Conservation (phyloP, 1,140 invertebrate genomes). For the Monomorium pharaonis region DNA sequence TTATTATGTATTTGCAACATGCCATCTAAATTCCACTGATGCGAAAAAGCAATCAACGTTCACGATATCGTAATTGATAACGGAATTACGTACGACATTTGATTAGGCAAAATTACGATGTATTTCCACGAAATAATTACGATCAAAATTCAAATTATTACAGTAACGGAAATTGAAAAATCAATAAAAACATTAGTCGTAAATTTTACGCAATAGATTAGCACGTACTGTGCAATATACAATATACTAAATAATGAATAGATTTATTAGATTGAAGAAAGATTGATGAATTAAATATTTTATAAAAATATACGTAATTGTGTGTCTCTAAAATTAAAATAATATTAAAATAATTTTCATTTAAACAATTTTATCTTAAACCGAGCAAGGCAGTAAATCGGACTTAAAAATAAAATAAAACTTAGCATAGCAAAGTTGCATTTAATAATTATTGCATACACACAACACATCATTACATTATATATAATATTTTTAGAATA, state of each 20-base stretch:
- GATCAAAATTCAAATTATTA: neutral
- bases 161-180: neutral
- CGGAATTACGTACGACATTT: neutral
- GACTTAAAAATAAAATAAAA: too few relatives aligned
- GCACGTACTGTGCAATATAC: neutral
- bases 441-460: too few relatives aligned
- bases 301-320: too few relatives aligned
- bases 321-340: too few relatives aligned
- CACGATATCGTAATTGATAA: neutral
- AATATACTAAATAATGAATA: neutral
- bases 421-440: too few relatives aligned
- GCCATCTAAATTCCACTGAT: neutral
- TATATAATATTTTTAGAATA: too few relatives aligned
- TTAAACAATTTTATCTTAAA: too few relatives aligned
- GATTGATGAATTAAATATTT: neutral
- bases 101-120: neutral
- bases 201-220: neutral
- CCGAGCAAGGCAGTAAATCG: too few relatives aligned
- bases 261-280: neutral
- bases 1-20: neutral
- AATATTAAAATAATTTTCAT: too few relatives aligned
- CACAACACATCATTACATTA: too few relatives aligned
- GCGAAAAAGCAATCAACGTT: neutral
- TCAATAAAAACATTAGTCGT: neutral
- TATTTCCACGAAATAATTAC: neutral